Evolutionary conservation across 1,140 invertebrate species (phyloP), one percentile per base, ranked within the genome.

Genomic region (Limonius californicus): DNA sequence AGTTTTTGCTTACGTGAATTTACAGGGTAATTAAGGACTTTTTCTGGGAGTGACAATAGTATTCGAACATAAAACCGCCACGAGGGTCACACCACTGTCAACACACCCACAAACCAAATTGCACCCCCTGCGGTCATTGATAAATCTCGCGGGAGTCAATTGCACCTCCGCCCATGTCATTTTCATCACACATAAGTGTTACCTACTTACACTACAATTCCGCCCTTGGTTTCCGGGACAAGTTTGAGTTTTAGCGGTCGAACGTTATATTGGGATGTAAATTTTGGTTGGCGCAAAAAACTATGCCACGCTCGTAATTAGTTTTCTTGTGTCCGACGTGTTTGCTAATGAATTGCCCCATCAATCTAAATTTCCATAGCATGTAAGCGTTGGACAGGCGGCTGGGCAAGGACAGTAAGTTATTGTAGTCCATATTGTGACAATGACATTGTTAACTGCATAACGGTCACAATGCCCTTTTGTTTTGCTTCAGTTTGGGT

Each of bases 401-500:
- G 20, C 16, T 50, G 59, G 20, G 53, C 60, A 55, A 61, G 60
- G 53, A 61, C 54, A 61, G 32, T 30, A 55, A 23, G 54, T 27
- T 61, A 61, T 61, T 61, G 60, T 61, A 61, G 54, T 53, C 60
- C 60, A 55, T 61, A 61, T 61, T 56, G 53, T 61, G 53, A 42
- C 58, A 32, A 32, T 56, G 59, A 65, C 63, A 67, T 67, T 67
- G 66, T 67, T 64, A 67, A 67, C 63, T 67, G 66, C 16, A 50
- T 67, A 67, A 67, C 66, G 66, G 66, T 67, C 66, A 67, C 66
- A 67, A 67, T 65, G 59, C 32, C 30, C 66, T 57, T 59, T 67
- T 67, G 66, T 67, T 67, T 67, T 62, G 56, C 59, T 59, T 65
- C 60, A 67, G 66, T 67, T 67, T 59, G 66, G 60, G 66, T 67